Evolutionary conservation across 2,797 vertebrate genomes (phyloP).

Genomic region (Xiphorhynchus erythropygius): DNA sequence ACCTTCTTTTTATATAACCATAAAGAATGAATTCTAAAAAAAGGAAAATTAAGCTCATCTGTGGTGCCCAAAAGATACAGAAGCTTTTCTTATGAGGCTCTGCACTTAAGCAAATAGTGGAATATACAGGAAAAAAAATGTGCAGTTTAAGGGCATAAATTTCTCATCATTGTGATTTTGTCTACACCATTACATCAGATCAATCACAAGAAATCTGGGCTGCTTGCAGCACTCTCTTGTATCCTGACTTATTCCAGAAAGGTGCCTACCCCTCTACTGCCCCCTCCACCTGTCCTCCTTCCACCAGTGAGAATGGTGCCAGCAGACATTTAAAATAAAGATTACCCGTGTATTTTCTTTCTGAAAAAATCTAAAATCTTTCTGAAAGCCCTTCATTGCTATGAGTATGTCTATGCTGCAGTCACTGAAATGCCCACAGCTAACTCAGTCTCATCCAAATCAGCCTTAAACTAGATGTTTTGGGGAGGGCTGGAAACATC

Average conservation of each 20-base stretch:
- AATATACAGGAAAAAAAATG: background rate
- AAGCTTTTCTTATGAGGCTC: background rate
- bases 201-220: background rate
- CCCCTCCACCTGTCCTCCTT: background rate
- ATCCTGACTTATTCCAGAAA: background rate
- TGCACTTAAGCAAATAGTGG: background rate
- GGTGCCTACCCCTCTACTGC: accelerated
- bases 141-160: background rate
- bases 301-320: background rate
- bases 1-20: background rate
- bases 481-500: background rate
- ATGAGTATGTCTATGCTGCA: background rate
- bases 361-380: background rate
- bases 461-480: slow-evolving; percentile 3
- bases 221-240: background rate
- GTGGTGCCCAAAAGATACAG: background rate
- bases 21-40: background rate
- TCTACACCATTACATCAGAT: background rate
- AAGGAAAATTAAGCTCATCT: background rate
- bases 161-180: background rate
- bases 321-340: background rate
- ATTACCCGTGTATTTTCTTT: background rate
- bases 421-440: slow-evolving; percentile 8
- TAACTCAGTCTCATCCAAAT: slow-evolving; percentile 10
- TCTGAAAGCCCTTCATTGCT: background rate